phyloP scores from a whole-genome alignment of 2,888 invertebrate species.

The Xestoiulus laeticollis region DNA sequence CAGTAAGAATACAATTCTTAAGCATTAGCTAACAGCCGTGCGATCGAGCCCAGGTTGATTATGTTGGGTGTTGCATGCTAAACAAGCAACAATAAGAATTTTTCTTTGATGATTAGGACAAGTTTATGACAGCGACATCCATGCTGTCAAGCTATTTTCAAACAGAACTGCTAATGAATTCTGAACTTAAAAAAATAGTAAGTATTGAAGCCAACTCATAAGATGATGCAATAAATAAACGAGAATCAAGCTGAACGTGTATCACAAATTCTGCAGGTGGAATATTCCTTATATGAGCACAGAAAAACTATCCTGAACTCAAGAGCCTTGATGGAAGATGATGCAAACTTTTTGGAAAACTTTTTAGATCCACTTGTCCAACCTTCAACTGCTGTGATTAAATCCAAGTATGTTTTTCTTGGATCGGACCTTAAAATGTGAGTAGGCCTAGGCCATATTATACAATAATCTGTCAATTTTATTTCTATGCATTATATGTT shows the following conservation, averaged over 20 bases:
- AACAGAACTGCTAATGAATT: neutral
- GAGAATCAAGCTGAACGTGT: neutral
- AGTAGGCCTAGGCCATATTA: no score
- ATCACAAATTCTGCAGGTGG: neutral
- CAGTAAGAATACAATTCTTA: neutral
- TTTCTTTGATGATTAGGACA: neutral
- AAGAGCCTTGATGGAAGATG: neutral
- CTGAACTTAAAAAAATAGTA: neutral
- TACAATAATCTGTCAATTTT: neutral
- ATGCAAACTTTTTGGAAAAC: constrained; percentile 16
- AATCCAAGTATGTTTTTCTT: neutral
- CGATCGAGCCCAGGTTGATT: no score
- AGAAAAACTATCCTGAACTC: neutral
- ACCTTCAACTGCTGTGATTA: neutral
- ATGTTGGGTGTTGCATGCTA: neutral
- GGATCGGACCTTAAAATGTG: neutral
- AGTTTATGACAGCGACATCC: neutral
- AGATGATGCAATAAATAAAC: neutral
- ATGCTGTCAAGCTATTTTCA: neutral
- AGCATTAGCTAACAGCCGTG: no score
- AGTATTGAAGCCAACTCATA: neutral
- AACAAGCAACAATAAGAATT: no score
- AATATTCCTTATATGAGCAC: neutral
- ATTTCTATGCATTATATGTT: neutral
- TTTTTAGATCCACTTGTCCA: neutral